Base-by-base conservation (phyloP, 2,113 vertebrate species). In the Canis aureus region DNA sequence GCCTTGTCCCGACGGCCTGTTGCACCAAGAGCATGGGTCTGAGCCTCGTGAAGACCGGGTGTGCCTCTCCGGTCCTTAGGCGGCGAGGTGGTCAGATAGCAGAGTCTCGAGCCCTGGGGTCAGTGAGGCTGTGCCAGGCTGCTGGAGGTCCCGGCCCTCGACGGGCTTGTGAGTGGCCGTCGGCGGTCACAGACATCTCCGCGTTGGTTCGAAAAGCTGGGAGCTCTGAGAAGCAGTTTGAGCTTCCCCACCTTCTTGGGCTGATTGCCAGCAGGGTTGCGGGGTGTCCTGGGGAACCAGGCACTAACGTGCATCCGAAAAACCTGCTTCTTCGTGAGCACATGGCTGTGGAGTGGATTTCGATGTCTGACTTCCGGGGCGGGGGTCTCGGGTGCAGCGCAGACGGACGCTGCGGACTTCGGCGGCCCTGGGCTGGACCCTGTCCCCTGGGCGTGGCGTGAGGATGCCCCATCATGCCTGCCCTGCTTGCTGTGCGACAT, bases 351-450 rank as follows among this genome's bases (percentile, higher is more conserved):
- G n/a, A 35, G 29, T 79, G 23, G 51, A 19, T 29, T n/a, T 85
- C 59, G 3, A 9, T 11, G 7, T 78, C 20, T 35, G 15, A 12
- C 69, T n/a, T 79, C 32, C 38, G 17, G 59, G 64, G 79, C 22
- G 7, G 38, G 23, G 25, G 7, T 35, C 19, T 51, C 17, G 3
- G 6, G 1, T 66, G 25, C 15, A n/a, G 27, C 55, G 27, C 64
- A 6, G 55, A 51, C n/a, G 11, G 8, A 60, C 32, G 64, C 25
- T 10, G 1, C 23, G 13, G 43, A 13, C 23, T 38, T 0, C 1
- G 8, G 17, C 11, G 11, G 49, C 38, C 15, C 15, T 49, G 12
- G 81, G 43, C 49, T 51, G 0, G 0, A 71, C 55, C 15, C 23
- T 20, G 25, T 49, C 5, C 27, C 87, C 20, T 38, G 5, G 23